Percentiles rank a stretch among this genome's conserved stretches.
Evolutionary conservation across 1,140 invertebrate genomes (phyloP).

Genomic region (Adelges cooleyi): DNA sequence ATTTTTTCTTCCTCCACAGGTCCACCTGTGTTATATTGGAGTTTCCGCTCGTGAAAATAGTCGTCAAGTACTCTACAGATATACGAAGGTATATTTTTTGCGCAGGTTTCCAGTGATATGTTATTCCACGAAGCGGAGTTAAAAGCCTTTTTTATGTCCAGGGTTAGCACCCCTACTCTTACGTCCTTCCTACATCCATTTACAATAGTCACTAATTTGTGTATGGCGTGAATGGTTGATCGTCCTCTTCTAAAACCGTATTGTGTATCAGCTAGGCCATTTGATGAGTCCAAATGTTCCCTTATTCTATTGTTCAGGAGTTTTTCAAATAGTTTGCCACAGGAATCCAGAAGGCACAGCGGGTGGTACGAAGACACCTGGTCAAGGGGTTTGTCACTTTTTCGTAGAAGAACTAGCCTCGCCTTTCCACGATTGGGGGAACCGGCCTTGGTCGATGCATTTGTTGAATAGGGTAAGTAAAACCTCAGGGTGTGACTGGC

Average conservation of each 20-base stretch:
- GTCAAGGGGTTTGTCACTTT: neutral
- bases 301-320: neutral
- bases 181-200: neutral
- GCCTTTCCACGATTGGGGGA: neutral
- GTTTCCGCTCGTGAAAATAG: neutral
- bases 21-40: neutral
- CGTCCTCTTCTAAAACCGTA: neutral
- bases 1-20: no score
- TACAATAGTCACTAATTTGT: neutral
- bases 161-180: neutral
- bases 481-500: neutral
- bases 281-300: neutral
- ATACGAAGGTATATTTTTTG: neutral
- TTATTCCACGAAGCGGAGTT: constrained; percentile 7
- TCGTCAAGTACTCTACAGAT: neutral
- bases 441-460: neutral
- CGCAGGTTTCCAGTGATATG: neutral
- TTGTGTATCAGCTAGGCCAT: neutral
- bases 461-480: neutral
- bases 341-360: neutral
- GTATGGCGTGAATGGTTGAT: neutral
- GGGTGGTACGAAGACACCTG: neutral
- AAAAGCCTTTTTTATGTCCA: constrained; percentile 20
- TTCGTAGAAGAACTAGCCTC: neutral
- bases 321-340: neutral